Base-by-base conservation (phyloP, 1,140 invertebrate species). In the Drosophila kikkawai region DNA sequence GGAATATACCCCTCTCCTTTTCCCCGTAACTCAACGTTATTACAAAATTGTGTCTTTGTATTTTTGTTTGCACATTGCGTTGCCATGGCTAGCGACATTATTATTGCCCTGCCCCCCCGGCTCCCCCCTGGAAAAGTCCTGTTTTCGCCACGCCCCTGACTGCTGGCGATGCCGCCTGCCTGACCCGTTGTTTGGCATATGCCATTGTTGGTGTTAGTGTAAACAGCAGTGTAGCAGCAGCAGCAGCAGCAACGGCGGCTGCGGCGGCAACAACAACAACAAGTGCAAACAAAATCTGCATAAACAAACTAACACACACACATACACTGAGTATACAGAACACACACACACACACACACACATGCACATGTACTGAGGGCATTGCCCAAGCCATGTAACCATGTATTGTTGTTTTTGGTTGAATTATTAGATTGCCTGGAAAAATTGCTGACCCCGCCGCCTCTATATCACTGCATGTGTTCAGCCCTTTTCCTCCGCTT, bases 391-490 rank as follows among this genome's bases (percentile, higher is more conserved):
- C 68, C 22, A 53, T 56, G 17, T 56, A 29, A 51, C 26, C 3
- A 32, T 64, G 39, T 69, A 13, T 44, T 26, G 37, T 55, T 68
- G 66, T 55, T 60, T 77, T 75, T 82, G 83, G 70, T 51, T 80
- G 70, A 82, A 86, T 87, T 86, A 86, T 87, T 87, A 87, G 83
- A 88, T 87, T 87, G 84, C 76, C 84, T 83, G 83, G 71, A 87
- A 88, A 87, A 87, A 78, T 77, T 63, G 57, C 70, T 69, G 53
- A 60, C 64, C 29, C 41, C 68, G 12, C 51, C 42, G 26, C 11
- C 76, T 66, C 44, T 65, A 22, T 17, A 22, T 17, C 34, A 13
- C 51, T 58, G 11, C 15, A 51, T 32, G 29, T 9, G 17, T 56
- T 32, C 4, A n/a, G 4, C n/a, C 51, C n/a, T 55, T 36, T 36